Percentiles rank a stretch among this genome's conserved stretches.
phyloP scores from a whole-genome alignment of 1,140 invertebrate species.

The Apis laboriosa region DNA sequence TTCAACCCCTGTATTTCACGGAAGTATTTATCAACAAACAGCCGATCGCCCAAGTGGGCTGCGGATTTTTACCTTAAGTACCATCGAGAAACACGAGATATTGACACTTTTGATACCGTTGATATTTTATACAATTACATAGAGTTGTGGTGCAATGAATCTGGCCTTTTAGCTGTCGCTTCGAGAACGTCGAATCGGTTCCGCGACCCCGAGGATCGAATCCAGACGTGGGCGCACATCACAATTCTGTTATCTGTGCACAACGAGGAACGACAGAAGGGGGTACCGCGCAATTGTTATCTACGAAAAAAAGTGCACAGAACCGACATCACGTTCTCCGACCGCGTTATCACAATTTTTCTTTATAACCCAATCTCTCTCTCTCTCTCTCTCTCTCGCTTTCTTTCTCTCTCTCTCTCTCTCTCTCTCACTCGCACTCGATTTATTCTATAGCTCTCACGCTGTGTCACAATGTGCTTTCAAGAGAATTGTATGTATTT shows the following conservation, averaged over 20 bases:
- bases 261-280: background rate
- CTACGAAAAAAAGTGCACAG: background rate
- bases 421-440: background rate
- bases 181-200: slow-evolving; percentile 41
- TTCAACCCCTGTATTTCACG: slow-evolving; percentile 33
- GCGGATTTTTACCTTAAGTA: slow-evolving; percentile 58
- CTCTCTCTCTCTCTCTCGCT: background rate
- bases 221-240: too few species aligned
- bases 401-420: background rate
- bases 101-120: slow-evolving; percentile 65
- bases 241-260: background rate
- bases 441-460: slow-evolving; percentile 20
- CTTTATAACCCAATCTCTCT: slow-evolving; percentile 10
- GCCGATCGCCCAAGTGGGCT: slow-evolving; percentile 36
- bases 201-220: background rate
- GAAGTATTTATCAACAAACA: slow-evolving; percentile 41
- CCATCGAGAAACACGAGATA: slow-evolving; percentile 67
- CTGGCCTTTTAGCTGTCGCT: slow-evolving; percentile 27
- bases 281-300: slow-evolving; percentile 6
- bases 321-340: slow-evolving; percentile 22
- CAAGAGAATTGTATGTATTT: slow-evolving; percentile 36
- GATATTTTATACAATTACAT: slow-evolving; percentile 66
- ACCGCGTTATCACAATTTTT: slow-evolving; percentile 47
- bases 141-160: slow-evolving; percentile 58
- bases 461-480: slow-evolving; percentile 22